Conservation (phyloP, 2,113 vertebrate genomes). For the Zosterops hypoxanthus region DNA sequence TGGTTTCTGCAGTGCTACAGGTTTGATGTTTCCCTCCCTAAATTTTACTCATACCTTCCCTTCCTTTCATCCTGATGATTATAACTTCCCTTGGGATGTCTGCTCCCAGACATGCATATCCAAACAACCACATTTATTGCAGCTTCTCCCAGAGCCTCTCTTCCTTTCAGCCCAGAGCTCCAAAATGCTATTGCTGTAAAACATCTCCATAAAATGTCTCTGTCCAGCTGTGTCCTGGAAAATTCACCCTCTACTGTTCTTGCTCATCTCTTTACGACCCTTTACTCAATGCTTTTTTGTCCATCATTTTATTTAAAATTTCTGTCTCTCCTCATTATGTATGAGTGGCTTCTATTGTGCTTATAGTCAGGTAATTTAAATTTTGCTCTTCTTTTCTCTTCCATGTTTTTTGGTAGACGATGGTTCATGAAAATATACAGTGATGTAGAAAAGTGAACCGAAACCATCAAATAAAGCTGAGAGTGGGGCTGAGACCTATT, state of each 20-base stretch:
- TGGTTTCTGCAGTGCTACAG: not conserved
- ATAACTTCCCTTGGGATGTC: constrained; percentile 12
- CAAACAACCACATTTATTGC: not conserved
- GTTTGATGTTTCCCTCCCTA: constrained; percentile 2
- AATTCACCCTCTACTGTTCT: not conserved
- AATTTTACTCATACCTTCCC: constrained; percentile 18
- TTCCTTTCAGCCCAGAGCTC: not conserved
- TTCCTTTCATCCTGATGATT: constrained; percentile 26
- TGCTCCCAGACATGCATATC: constrained; percentile 23
- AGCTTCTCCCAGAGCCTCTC: not conserved
- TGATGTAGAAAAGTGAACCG: not conserved
- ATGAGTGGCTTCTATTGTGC: not conserved
- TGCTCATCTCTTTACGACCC: not conserved
- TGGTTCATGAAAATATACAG: not conserved
- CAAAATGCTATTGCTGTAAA: not conserved
- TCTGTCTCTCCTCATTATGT: accelerated
- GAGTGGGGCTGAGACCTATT: constrained; percentile 30
- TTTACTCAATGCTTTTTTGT: not conserved
- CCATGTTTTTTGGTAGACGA: not conserved
- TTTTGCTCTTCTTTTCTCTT: not conserved
- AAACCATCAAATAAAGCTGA: not conserved
- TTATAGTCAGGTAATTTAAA: not conserved
- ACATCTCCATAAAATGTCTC: not conserved
- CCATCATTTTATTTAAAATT: not conserved
- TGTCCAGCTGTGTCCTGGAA: not conserved